Evolutionary conservation across 1,140 invertebrate species (phyloP).

Genomic region (Battus philenor): DNA sequence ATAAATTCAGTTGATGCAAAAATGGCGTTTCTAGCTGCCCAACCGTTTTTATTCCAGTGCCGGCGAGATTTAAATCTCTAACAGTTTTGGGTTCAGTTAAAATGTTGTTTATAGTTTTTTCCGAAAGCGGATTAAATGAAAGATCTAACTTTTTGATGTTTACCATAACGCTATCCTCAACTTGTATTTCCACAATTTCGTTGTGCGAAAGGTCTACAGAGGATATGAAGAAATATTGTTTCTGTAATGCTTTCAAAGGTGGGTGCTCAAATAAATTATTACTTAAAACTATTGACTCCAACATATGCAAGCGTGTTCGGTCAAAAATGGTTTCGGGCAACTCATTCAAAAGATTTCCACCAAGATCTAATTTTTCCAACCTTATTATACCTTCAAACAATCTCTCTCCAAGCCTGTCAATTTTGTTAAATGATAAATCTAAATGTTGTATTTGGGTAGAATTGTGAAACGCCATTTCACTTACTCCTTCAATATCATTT

Average conservation of each 20-base stretch:
- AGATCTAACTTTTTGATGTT: slow-evolving; percentile 92
- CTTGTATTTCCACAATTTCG: slow-evolving; percentile 84
- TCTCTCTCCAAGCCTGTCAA: slow-evolving; percentile 86
- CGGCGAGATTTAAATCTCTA: slow-evolving; percentile 86
- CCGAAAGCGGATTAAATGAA: slow-evolving; percentile 88
- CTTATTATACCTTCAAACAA: slow-evolving; percentile 89
- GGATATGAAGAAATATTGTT: slow-evolving; percentile 88
- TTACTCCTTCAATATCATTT: slow-evolving; percentile 87
- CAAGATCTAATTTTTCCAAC: slow-evolving; percentile 84
- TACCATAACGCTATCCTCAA: slow-evolving; percentile 89
- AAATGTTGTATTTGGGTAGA: slow-evolving; percentile 90
- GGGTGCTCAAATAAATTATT: slow-evolving; percentile 86
- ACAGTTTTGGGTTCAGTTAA: slow-evolving; percentile 93
- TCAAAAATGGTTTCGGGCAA: slow-evolving; percentile 92
- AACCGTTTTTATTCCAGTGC: slow-evolving; percentile 83
- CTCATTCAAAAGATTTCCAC: slow-evolving; percentile 83
- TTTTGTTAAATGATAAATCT: slow-evolving; percentile 84
- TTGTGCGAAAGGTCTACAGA: slow-evolving; percentile 88
- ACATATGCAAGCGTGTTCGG: slow-evolving; percentile 83
- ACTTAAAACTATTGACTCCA: slow-evolving; percentile 89
- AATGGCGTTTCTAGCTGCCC: slow-evolving; percentile 91
- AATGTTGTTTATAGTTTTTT: slow-evolving; percentile 84
- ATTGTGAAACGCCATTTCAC: slow-evolving; percentile 92
- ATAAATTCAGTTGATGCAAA: slow-evolving; percentile 87
- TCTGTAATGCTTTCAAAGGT: slow-evolving; percentile 85